phyloP scores from a whole-genome alignment of 2,888 invertebrate species.

The Eremobia ochroleuca region DNA sequence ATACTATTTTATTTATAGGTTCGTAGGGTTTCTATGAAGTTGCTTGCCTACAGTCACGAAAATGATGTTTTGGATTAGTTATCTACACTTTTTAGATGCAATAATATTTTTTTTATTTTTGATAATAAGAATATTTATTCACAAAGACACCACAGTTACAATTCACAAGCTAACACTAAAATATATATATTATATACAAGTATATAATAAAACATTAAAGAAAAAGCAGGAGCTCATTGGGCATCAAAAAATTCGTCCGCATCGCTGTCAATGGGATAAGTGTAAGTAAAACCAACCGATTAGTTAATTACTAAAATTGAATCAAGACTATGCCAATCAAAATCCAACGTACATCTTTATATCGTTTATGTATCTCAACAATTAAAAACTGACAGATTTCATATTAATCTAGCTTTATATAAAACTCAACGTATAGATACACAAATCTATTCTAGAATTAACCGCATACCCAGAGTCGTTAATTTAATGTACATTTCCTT shows the following conservation, averaged over 20 bases:
- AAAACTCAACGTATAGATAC: background rate
- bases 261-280: too few species aligned
- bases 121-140: too few species aligned
- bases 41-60: background rate
- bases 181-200: too few species aligned
- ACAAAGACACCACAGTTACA: too few species aligned
- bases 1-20: slow-evolving; percentile 9
- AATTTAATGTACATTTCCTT: background rate
- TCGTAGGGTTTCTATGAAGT: too few species aligned
- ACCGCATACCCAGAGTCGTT: background rate
- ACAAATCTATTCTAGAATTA: background rate
- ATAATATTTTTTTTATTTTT: too few species aligned
- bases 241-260: too few species aligned
- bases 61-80: background rate
- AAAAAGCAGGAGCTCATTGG: too few species aligned
- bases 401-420: background rate
- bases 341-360: background rate
- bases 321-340: background rate
- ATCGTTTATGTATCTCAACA: background rate
- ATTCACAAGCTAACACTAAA: too few species aligned
- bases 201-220: too few species aligned
- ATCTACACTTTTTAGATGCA: background rate
- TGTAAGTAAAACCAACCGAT: too few species aligned
- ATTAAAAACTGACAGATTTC: background rate
- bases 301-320: background rate